Evolutionary conservation across 2,113 vertebrate species (phyloP).

Genomic region (Cygnus buccinator): DNA sequence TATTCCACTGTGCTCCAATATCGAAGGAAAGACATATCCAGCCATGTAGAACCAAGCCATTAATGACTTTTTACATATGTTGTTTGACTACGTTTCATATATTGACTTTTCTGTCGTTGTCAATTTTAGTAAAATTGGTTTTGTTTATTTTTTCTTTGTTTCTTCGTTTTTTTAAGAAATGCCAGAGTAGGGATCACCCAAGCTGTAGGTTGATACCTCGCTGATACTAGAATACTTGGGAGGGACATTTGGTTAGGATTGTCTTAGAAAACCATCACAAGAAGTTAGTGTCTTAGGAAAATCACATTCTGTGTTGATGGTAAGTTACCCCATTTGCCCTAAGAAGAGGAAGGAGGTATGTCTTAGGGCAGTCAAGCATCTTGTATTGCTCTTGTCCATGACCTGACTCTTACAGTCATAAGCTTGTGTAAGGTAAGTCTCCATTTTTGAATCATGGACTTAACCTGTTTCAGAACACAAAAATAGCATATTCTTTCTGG

Average conservation of each 20-base stretch:
- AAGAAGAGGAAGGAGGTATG: background rate
- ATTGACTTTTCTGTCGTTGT: background rate
- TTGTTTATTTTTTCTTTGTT: background rate
- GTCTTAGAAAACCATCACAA: background rate
- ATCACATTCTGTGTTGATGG: background rate
- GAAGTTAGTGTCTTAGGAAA: background rate
- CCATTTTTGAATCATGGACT: background rate
- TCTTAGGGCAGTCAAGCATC: background rate
- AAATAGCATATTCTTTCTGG: background rate
- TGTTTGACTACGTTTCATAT: background rate
- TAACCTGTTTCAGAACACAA: background rate
- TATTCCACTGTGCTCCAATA: background rate
- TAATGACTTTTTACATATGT: background rate
- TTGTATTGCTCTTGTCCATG: background rate
- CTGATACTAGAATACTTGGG: background rate
- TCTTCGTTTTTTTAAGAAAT: background rate
- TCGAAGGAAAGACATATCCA: background rate
- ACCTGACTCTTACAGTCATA: background rate
- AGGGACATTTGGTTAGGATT: background rate
- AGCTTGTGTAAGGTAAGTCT: background rate
- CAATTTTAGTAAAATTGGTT: background rate
- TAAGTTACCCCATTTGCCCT: background rate
- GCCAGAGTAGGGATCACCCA: rapidly evolving
- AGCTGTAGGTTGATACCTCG: background rate
- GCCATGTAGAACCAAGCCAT: background rate